Base-by-base conservation (phyloP, 2,113 vertebrate genomes). In the Potamarius usumacintae region DNA sequence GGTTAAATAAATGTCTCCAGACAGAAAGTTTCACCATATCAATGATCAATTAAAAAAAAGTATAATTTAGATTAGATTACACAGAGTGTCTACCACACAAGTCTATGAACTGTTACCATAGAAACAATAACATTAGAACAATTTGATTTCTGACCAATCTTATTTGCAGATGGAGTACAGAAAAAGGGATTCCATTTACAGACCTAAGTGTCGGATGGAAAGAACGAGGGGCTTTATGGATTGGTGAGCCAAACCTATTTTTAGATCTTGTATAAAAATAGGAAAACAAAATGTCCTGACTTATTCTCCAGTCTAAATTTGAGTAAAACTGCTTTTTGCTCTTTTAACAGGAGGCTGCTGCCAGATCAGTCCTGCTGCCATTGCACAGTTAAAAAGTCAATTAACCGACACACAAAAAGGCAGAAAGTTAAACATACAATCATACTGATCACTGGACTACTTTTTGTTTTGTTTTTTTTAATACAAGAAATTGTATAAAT, bases 281-380 rank as follows among this genome's bases (percentile, higher is more conserved):
- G 17, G 17, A 10, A n/a, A 42, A 17, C 8, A 34, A 80, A 69
- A 80, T 79, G 1, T 69, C 22, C 22, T 72, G 53, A 27, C 5
- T 42, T 71, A 65, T 72, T 17, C 6, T 5, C 5, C 62, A 82
- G 57, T 60, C n/a, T 53, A 30, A 12, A 78, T 62, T 8, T 18
- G 12, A 52, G 6, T 63, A 42, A 42, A 15, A 67, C 10, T 50
- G 8, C 4, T 34, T 78, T 71, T 87, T 69, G 80, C 42, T 80
- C 71, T 22, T 88, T 87, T 55, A 9, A 76, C 53, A 96, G 96
- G 96, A 5, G 96, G 96, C 20, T 96, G 96, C 89, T 96, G 96
- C 72, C 89, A 94, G 7, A 88, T 95, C 1, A 5, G 90, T 65
- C 95, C 96, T 0, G 71, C 90, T 83, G 92, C 95, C 34, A 95